A percentile compares a stretch with the other conserved stretches of the same genome.
Conservation (phyloP, 2,888 invertebrate species). For the Noctua janthina region DNA sequence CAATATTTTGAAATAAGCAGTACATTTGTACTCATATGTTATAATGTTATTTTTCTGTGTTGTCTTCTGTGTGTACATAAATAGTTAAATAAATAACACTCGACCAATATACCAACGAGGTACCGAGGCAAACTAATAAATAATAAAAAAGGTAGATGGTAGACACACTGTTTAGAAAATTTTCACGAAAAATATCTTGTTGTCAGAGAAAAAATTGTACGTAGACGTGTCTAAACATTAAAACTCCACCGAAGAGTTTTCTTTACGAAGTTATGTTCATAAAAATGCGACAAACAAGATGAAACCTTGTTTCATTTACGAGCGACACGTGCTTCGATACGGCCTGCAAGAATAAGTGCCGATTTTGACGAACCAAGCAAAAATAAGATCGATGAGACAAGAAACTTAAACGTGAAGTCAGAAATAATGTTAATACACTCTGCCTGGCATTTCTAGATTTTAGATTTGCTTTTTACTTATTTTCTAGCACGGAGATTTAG, state of each 20-base stretch:
- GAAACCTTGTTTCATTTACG: constrained; percentile 39
- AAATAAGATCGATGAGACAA: background rate
- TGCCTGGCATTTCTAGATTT: background rate
- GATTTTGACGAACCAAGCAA: constrained; percentile 4
- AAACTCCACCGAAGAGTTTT: constrained; percentile 9
- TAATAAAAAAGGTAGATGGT: background rate
- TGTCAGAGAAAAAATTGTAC: background rate
- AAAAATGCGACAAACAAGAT: constrained; percentile 37
- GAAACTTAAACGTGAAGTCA: constrained; percentile 14
- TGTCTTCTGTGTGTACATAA: too few species aligned
- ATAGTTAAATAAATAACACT: background rate
- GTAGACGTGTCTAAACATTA: background rate
- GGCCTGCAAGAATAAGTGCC: constrained; percentile 22
- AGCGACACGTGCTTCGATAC: constrained; percentile 41
- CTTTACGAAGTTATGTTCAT: constrained; percentile 46
- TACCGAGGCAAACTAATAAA: background rate
- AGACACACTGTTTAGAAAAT: background rate
- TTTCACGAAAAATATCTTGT: background rate
- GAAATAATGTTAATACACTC: background rate
- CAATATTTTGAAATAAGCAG: too few species aligned
- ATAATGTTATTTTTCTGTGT: too few species aligned
- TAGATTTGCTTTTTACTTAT: background rate
- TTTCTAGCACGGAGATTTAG: background rate
- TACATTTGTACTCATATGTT: too few species aligned
- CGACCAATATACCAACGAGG: background rate